phyloP scores from a whole-genome alignment of 2,797 vertebrate genomes.

The Agapornis canus region DNA sequence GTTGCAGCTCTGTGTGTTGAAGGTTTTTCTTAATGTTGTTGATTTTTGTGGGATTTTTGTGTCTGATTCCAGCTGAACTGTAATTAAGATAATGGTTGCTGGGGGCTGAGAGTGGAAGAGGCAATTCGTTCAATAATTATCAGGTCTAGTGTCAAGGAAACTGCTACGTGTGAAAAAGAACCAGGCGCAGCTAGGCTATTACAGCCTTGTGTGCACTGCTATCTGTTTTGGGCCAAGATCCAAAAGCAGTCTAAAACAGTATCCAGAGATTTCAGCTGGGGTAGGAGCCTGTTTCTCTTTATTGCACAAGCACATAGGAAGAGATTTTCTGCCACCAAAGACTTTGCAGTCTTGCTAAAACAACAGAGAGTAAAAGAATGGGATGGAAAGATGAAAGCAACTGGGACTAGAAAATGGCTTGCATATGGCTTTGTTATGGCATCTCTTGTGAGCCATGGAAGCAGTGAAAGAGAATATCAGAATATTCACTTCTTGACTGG shows the following conservation, averaged over 20 bases:
- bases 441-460: not conserved
- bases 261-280: constrained; percentile 24
- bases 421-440: not conserved
- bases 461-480: not conserved
- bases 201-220: not conserved
- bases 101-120: not conserved
- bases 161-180: not conserved
- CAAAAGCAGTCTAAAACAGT: constrained; percentile 31
- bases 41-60: not conserved
- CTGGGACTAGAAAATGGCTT: not conserved
- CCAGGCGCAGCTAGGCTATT: not conserved
- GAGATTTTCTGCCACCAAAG: not conserved
- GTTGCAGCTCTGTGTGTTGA: not conserved
- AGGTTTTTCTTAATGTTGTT: not conserved
- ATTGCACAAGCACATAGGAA: not conserved
- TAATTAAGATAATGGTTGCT: constrained; percentile 42
- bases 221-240: constrained; percentile 13
- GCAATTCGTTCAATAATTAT: constrained; percentile 32
- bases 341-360: not conserved
- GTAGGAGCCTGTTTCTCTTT: not conserved
- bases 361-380: not conserved
- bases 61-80: not conserved
- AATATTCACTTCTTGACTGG: not conserved
- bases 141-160: constrained; percentile 31
- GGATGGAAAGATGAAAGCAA: not conserved